Evolutionary conservation across 2,888 invertebrate genomes (phyloP).

Genomic region (Eupithecia tripunctaria): DNA sequence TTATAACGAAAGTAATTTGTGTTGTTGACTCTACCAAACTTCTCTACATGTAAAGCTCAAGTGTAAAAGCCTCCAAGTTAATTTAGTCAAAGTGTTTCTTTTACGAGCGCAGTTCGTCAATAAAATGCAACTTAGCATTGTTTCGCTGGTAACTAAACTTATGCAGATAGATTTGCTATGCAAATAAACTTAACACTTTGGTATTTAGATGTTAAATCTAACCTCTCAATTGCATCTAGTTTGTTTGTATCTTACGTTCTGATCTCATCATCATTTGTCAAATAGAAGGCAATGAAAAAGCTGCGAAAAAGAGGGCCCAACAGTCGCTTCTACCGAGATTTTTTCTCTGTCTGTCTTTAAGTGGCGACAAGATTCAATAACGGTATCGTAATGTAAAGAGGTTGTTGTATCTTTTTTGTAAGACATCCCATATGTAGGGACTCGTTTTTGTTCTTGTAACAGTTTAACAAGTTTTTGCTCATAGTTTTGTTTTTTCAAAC

Average conservation of each 20-base stretch:
- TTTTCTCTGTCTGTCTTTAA: neutral
- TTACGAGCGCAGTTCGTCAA: slow-evolving; percentile 29
- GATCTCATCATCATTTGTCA: neutral
- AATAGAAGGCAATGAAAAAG: neutral
- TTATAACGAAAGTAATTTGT: neutral
- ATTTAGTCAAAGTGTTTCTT: slow-evolving; percentile 28
- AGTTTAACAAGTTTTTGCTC: slow-evolving; percentile 31
- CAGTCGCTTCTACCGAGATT: neutral
- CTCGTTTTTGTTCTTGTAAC: slow-evolving; percentile 32
- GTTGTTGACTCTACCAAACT: neutral
- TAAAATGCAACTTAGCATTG: slow-evolving; percentile 25
- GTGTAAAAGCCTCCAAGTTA: neutral
- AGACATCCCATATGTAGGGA: slow-evolving; percentile 10
- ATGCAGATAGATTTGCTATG: slow-evolving; percentile 9
- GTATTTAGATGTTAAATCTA: neutral
- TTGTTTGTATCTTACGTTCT: neutral
- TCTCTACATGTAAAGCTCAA: slow-evolving; percentile 14
- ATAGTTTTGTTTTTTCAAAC: slow-evolving; percentile 7
- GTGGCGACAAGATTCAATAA: slow-evolving; percentile 31
- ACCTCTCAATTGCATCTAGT: neutral
- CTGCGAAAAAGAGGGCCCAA: neutral
- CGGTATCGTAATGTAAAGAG: slow-evolving; percentile 33
- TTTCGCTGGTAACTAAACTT: slow-evolving; percentile 10
- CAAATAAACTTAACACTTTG: neutral
- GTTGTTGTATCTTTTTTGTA: slow-evolving; percentile 22